These are phyloP conservation scores for Drosophila mayaguana DNA, from an alignment of 2,888 invertebrate species.

Conservation along the genomic window DNA sequence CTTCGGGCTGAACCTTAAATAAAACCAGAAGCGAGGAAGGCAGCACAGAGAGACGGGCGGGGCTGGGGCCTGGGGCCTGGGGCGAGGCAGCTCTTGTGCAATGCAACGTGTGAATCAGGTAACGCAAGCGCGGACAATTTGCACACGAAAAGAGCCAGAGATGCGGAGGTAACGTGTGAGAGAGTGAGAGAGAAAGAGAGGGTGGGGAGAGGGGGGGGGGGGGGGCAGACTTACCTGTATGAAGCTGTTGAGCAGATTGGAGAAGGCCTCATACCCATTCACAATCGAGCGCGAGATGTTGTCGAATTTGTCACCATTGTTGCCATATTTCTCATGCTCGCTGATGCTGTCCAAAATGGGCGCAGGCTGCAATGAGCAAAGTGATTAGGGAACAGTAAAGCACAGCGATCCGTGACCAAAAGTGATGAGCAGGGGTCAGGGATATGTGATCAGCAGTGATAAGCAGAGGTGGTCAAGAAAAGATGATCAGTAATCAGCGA, in stretches of 20 bases:
- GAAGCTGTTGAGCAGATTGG: conserved; percentile 88
- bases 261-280: conserved; percentile 89
- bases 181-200: not conserved
- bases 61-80: not conserved
- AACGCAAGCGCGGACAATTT: conserved; percentile 16
- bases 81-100: conserved; percentile 32
- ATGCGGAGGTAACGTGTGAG: not conserved
- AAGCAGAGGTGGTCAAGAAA: no score
- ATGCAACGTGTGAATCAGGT: conserved; percentile 41
- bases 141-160: not conserved
- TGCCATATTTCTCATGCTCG: conserved; percentile 93
- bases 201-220: no score
- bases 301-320: conserved; percentile 89
- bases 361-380: conserved; percentile 86
- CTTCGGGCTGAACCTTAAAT: conserved; percentile 17
- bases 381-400: conserved; percentile 1
- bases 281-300: conserved; percentile 88
- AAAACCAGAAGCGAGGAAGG: conserved; percentile 23
- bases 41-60: not conserved
- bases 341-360: conserved; percentile 91
- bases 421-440: not conserved
- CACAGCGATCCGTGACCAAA: not conserved
- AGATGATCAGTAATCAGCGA: no score
- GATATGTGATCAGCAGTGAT: no score
- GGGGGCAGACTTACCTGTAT: conserved; percentile 87